These are phyloP conservation scores for Caenorhabditis doughertyi DNA, from an alignment of 2,888 invertebrate species.

Conservation along the genomic window DNA sequence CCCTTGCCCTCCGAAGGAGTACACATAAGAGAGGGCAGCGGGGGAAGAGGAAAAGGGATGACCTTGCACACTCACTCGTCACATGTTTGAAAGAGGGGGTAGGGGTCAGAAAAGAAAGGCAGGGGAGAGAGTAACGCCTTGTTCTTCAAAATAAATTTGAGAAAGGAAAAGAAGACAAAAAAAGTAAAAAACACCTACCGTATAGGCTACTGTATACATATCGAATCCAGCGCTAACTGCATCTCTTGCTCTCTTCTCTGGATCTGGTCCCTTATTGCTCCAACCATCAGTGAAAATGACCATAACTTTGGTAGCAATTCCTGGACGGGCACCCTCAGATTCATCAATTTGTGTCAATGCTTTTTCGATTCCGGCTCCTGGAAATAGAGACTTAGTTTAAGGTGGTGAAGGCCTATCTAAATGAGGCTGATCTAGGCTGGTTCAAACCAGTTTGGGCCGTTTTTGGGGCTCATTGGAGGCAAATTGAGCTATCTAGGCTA, in stretches of 20 bases:
- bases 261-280: conserved; percentile 81
- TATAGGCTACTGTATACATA: conserved; percentile 77
- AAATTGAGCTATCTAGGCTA: too few species aligned
- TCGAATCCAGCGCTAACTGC: conserved; percentile 77
- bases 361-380: conserved; percentile 77
- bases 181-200: conserved; percentile 49
- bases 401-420: neutral
- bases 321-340: conserved; percentile 79
- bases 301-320: conserved; percentile 81
- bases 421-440: too few species aligned
- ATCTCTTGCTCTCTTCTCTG: conserved; percentile 70
- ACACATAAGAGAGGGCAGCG: conserved; percentile 15
- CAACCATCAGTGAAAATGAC: conserved; percentile 82
- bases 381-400: neutral
- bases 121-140: conserved; percentile 19
- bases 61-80: conserved; percentile 5
- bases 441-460: too few species aligned
- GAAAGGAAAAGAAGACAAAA: conserved; percentile 12
- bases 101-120: neutral
- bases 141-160: too few species aligned
- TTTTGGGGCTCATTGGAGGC: too few species aligned
- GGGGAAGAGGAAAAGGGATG: too few species aligned
- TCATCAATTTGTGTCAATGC: conserved; percentile 78
- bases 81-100: neutral
- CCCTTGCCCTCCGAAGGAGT: neutral